Base-by-base conservation (phyloP, 1,140 invertebrate genomes). In the Littorina saxatilis region DNA sequence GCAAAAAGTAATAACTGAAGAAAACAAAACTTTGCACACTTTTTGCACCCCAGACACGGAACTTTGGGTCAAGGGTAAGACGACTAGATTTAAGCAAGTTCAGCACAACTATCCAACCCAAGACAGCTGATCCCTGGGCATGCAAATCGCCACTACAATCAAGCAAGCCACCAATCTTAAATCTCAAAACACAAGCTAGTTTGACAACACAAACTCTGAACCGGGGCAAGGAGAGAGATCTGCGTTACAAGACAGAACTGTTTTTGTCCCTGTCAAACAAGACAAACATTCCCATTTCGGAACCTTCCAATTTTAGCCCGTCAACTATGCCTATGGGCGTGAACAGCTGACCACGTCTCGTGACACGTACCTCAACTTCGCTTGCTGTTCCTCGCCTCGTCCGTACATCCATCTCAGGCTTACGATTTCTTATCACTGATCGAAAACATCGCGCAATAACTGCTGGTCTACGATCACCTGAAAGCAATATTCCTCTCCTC, bases 261-360 rank as follows among this genome's bases (percentile, higher is more conserved):
- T 68, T 68, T 68, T 39, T 68, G 66, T 20, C 66, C 32, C 9
- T 61, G 58, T 61, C 70, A 73, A 73, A 73, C 70, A 73, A 73
- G 70, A 73, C 70, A 73, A 73, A 73, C 70, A 73, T 73, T 73
- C n/a, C n/a, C n/a, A n/a, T n/a, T n/a, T n/a, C n/a, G n/a, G n/a
- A n/a, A n/a, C n/a, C n/a, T n/a, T n/a, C 70, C 70, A 73, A 73
- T 73, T 73, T 73, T 73, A 73, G 70, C 70, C 70, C 70, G 43
- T 73, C 70, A 50, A 23, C 43, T 52, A 73, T 73, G 70, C 13
- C 43, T 52, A 73, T 73, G 70, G 70, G 70, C 70, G 70, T 73
- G 23, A 73, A 73, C 70, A 63, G 27, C 32, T n/a, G 29, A 43
- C 39, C 29, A 15, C 32, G 43, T 27, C 55, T 29, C 23, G 23